Conservation (phyloP, 1,140 invertebrate genomes). For the Heliothis virescens region DNA sequence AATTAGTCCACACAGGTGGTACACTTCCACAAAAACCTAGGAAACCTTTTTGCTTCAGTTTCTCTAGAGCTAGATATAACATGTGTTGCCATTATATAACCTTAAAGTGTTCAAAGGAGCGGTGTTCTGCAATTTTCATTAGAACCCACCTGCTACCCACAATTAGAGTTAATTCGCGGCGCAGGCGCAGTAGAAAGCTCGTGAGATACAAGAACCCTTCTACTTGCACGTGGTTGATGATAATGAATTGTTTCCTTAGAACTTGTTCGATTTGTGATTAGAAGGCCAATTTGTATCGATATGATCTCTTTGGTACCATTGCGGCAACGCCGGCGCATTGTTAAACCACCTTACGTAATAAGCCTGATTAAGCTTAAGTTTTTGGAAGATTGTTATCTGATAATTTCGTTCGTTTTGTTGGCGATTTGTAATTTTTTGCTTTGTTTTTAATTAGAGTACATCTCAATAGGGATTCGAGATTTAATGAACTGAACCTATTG, state of each 20-base stretch:
- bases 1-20: no score
- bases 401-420: neutral
- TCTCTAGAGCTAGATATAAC: conserved; percentile 9
- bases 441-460: neutral
- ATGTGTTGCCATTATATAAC: neutral
- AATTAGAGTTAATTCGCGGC: conserved; percentile 44
- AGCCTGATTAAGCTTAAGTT: neutral
- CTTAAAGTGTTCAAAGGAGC: conserved; percentile 10
- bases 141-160: conserved; percentile 39
- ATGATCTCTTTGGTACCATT: neutral
- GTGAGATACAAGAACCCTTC: conserved; percentile 41
- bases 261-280: conserved; percentile 5
- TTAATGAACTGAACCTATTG: neutral
- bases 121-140: conserved; percentile 44
- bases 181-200: conserved; percentile 45
- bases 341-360: neutral
- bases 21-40: conserved; percentile 1
- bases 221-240: conserved; percentile 28
- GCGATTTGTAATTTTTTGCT: conserved; percentile 18
- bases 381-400: neutral
- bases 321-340: no score
- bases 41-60: conserved; percentile 7
- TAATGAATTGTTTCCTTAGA: conserved; percentile 38
- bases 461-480: neutral
- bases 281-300: conserved; percentile 11